Evolutionary conservation across 2,797 vertebrate species (phyloP).

Genomic region (Catharus ustulatus): DNA sequence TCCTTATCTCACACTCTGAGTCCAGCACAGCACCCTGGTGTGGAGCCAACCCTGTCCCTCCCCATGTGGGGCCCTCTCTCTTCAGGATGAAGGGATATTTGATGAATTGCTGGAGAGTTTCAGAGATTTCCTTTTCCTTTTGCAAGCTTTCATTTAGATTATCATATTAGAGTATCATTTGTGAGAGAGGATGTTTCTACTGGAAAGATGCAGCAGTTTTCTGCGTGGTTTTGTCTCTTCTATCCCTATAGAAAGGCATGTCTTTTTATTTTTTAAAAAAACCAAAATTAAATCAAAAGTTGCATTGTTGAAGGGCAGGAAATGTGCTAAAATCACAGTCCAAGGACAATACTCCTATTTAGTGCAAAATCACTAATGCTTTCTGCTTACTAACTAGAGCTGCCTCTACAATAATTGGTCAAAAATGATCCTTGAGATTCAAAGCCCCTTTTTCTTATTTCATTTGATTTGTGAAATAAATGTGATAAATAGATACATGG

Average conservation of each 20-base stretch:
- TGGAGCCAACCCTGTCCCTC: background rate
- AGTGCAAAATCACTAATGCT: background rate
- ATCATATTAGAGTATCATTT: background rate
- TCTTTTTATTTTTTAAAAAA: background rate
- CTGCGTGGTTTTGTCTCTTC: background rate
- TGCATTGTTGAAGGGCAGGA: background rate
- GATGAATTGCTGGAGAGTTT: background rate
- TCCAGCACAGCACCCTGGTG: background rate
- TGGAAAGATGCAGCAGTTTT: background rate
- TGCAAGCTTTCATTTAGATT: background rate
- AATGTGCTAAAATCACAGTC: background rate
- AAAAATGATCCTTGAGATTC: background rate
- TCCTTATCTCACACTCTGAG: background rate
- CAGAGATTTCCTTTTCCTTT: background rate
- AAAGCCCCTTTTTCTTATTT: background rate
- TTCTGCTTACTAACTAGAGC: background rate
- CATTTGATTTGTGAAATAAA: background rate
- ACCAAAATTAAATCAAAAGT: background rate
- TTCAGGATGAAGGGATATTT: background rate
- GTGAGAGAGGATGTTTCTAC: background rate
- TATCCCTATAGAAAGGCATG: background rate
- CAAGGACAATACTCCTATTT: background rate
- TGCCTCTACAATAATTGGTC: background rate
- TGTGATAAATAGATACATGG: background rate
- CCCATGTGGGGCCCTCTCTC: accelerated